Conservation (phyloP, 2,888 invertebrate genomes). For the Lampropteryx suffumata region DNA sequence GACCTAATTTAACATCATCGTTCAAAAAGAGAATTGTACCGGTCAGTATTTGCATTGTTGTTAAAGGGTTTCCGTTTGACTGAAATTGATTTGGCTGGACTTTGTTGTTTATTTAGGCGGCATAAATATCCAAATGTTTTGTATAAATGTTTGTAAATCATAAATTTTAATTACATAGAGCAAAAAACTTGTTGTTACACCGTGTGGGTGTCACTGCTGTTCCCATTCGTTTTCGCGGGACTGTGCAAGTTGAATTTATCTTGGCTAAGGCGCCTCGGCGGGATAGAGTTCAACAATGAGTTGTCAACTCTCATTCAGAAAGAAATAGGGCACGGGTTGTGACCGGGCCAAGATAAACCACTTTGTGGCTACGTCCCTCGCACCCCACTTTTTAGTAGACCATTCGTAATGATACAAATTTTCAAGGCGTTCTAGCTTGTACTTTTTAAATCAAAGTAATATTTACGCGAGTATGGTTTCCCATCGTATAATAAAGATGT, state of each 20-base stretch:
- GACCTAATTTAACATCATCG: conserved; percentile 22
- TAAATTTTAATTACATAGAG: background rate
- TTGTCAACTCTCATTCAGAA: conserved; percentile 45
- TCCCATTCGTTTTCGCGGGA: conserved; percentile 10
- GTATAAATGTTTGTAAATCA: no score
- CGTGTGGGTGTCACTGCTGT: conserved; percentile 1
- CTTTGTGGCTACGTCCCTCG: conserved; percentile 34
- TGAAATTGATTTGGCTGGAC: conserved; percentile 20
- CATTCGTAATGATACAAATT: conserved; percentile 4
- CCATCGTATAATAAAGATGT: no score
- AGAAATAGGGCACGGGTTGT: conserved; percentile 54
- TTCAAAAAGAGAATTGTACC: conserved; percentile 20
- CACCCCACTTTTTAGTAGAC: conserved; percentile 22
- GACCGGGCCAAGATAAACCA: conserved; percentile 47
- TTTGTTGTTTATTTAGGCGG: conserved; percentile 16
- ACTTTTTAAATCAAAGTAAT: no score
- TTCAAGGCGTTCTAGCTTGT: no score
- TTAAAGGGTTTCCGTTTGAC: conserved; percentile 22
- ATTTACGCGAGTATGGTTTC: no score
- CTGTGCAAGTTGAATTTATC: conserved; percentile 33
- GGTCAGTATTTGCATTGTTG: conserved; percentile 15
- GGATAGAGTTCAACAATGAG: conserved; percentile 51
- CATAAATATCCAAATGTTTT: background rate
- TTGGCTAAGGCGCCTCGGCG: conserved; percentile 23
- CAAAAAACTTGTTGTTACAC: background rate